Conservation (phyloP, 2,113 vertebrate species). For the Sprattus sprattus region DNA sequence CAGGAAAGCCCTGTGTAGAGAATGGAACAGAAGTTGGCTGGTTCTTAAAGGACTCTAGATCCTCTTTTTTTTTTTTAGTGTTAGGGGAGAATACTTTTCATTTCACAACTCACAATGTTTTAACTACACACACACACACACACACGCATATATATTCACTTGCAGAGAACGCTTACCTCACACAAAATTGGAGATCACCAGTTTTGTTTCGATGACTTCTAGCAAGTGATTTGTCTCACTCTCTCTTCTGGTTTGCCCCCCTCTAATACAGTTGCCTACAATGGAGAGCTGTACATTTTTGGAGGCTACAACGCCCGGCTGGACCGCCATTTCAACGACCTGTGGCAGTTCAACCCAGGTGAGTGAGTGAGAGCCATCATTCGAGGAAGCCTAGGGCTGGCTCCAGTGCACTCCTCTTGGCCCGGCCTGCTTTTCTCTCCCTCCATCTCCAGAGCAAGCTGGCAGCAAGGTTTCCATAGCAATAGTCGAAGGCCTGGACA, state of each 20-base stretch:
- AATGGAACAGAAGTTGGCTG: too few species aligned
- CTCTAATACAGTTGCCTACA: constrained; percentile 83
- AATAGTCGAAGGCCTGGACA: neutral
- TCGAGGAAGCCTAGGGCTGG: neutral
- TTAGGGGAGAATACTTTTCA: neutral
- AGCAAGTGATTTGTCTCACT: neutral
- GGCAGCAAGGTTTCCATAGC: neutral
- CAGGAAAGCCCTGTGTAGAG: too few species aligned
- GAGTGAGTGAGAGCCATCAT: neutral
- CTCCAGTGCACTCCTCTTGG: too few species aligned
- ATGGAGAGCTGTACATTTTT: constrained; percentile 92
- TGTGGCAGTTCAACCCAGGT: constrained; percentile 99
- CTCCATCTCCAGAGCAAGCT: neutral
- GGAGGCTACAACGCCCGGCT: constrained; percentile 95
- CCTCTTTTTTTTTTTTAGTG: neutral
- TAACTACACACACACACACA: neutral
- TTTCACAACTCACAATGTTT: neutral
- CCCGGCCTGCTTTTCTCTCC: neutral
- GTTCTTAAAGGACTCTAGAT: neutral
- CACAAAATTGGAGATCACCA: neutral
- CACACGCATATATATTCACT: neutral
- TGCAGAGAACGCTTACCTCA: neutral
- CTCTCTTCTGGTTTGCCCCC: neutral
- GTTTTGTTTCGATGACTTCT: neutral
- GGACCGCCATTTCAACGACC: constrained; percentile 95